A percentile compares a stretch with the other conserved stretches of the same genome.
Evolutionary conservation across 2,113 vertebrate species (phyloP).

Genomic region (Grammatotria lemairii): DNA sequence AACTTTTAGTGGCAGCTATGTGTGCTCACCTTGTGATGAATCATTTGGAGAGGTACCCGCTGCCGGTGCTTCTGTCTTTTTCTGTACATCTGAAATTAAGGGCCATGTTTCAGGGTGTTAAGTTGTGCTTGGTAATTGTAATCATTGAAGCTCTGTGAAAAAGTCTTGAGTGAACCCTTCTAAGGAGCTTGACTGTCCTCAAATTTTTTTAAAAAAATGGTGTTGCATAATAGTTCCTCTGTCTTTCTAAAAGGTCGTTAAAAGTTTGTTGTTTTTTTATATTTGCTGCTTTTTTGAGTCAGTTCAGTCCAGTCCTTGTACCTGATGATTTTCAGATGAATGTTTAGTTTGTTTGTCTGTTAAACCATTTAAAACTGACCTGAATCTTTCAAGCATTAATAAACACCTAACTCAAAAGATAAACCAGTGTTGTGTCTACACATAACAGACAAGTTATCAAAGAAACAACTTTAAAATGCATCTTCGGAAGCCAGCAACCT

Average conservation of each 20-base stretch:
- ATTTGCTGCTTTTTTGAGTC: neutral
- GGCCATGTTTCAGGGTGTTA: neutral
- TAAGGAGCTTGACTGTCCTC: neutral
- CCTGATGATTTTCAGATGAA: neutral
- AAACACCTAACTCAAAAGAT: neutral
- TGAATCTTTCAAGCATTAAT: neutral
- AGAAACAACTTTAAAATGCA: neutral
- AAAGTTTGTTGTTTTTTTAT: neutral
- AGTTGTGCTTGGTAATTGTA: neutral
- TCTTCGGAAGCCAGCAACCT: neutral
- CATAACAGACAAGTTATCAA: neutral
- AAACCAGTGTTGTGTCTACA: neutral
- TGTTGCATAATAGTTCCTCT: accelerated
- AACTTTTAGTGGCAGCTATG: neutral
- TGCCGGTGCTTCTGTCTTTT: neutral
- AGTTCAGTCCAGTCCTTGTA: neutral
- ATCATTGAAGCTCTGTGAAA: neutral
- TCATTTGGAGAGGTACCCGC: neutral
- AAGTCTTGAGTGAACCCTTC: neutral
- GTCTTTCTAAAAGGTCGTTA: accelerated
- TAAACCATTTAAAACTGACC: neutral
- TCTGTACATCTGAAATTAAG: neutral
- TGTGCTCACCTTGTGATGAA: neutral
- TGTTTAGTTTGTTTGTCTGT: neutral
- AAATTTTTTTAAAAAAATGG: accelerated